These are phyloP conservation scores for Melanogrammus aeglefinus DNA, from an alignment of 2,797 vertebrate species.

Conservation along the genomic window DNA sequence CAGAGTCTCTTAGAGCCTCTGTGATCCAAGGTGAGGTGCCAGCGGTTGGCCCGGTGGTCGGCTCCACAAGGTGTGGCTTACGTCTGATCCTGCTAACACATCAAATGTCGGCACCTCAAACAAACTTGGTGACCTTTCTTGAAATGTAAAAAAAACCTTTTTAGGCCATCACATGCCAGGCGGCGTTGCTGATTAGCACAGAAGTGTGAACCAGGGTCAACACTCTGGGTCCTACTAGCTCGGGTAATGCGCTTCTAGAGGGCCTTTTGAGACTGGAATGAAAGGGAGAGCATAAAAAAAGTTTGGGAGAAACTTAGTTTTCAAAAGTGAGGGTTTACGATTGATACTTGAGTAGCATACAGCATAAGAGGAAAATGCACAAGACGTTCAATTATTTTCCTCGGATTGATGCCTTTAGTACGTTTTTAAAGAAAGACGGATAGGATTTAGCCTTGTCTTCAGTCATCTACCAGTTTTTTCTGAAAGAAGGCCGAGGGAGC, in stretches of 20 bases:
- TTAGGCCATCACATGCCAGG: not conserved
- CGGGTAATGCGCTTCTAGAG: not conserved
- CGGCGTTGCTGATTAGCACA: slow-evolving; percentile 35
- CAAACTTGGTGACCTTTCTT: slow-evolving; percentile 10
- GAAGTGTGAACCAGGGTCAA: slow-evolving; percentile 23
- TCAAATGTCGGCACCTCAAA: slow-evolving; percentile 38
- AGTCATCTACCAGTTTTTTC: not conserved
- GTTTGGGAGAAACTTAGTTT: not conserved
- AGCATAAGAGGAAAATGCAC: not conserved
- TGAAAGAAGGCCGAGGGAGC: not conserved
- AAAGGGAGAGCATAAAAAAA: not conserved
- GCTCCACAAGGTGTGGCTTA: not conserved
- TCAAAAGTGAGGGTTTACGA: not conserved
- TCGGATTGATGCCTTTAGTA: no score
- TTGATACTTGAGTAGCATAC: not conserved
- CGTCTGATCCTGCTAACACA: slow-evolving; percentile 36
- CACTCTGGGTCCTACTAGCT: slow-evolving; percentile 22
- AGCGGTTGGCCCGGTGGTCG: slow-evolving; percentile 30
- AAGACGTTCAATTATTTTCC: not conserved
- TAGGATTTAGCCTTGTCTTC: not conserved
- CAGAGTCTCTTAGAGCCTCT: slow-evolving; percentile 13
- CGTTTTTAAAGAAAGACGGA: no score
- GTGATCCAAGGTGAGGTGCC: slow-evolving; percentile 35
- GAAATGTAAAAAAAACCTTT: slow-evolving; percentile 25
- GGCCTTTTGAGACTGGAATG: not conserved